A percentile compares a stretch with the other conserved stretches of the same genome.
phyloP scores from a whole-genome alignment of 92 coral and sea anemone genomes.

The Actinernus sp. region DNA sequence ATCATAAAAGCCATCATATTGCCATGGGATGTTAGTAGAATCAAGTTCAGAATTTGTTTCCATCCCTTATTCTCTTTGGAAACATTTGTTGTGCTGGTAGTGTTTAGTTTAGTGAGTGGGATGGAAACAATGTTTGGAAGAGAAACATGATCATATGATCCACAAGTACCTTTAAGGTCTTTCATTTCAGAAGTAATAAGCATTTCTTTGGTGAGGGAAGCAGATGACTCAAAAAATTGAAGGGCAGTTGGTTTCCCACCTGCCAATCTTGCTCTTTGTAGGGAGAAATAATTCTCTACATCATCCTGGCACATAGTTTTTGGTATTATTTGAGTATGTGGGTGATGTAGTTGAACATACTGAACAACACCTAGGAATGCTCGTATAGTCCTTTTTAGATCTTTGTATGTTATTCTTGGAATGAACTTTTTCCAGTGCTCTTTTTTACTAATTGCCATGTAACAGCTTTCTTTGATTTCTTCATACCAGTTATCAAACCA shows the following conservation, averaged over 20 bases:
- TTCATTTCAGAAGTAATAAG: neutral
- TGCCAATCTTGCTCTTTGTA: constrained; percentile 40
- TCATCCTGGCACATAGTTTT: constrained; percentile 68
- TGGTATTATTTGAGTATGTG: constrained; percentile 26
- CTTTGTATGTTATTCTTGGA: constrained; percentile 9
- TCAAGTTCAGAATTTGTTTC: too few relatives aligned
- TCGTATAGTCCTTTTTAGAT: constrained; percentile 20
- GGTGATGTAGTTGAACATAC: constrained; percentile 35
- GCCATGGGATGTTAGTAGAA: neutral
- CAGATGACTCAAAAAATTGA: constrained; percentile 16
- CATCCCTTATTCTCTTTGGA: too few relatives aligned
- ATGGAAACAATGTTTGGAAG: constrained; percentile 14
- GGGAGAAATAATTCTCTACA: constrained; percentile 54
- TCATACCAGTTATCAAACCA: constrained; percentile 43
- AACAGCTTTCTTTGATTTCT: constrained; percentile 8
- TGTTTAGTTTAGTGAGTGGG: constrained; percentile 14
- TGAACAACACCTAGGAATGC: constrained; percentile 55
- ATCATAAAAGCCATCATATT: neutral
- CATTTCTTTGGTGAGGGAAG: constrained; percentile 6
- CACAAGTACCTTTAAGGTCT: neutral
- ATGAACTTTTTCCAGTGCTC: constrained; percentile 31
- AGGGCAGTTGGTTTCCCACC: constrained; percentile 29
- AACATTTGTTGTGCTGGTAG: neutral
- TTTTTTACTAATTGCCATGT: neutral
- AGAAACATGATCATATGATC: constrained; percentile 10